Percentiles rank a stretch among this genome's conserved stretches.
Conservation (phyloP, 2,113 vertebrate species). For the Oenanthe oenanthe region DNA sequence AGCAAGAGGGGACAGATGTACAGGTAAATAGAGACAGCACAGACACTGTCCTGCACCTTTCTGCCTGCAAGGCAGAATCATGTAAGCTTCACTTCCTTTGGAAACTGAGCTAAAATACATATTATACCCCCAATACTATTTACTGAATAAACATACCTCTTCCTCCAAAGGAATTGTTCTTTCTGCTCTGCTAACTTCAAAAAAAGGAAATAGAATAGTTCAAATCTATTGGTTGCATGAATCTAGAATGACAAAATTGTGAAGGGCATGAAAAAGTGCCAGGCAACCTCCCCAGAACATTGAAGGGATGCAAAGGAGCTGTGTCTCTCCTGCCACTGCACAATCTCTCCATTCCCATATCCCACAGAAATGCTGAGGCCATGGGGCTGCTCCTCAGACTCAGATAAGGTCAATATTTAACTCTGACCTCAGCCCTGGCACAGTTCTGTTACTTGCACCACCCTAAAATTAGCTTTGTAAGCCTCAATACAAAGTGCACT, state of each 20-base stretch:
- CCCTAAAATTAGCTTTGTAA: neutral
- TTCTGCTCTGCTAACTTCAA: neutral
- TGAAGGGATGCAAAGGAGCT: neutral
- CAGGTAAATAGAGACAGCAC: neutral
- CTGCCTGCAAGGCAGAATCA: neutral
- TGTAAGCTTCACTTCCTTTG: neutral
- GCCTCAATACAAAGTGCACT: neutral
- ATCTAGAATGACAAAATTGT: neutral
- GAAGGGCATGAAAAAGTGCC: neutral
- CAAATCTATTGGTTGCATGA: neutral
- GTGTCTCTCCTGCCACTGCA: neutral
- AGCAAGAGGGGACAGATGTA: neutral
- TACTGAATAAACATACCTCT: neutral
- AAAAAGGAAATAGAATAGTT: neutral
- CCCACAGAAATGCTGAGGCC: neutral
- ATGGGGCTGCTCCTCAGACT: neutral
- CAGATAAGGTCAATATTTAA: neutral
- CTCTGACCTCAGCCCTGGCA: neutral
- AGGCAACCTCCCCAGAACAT: neutral
- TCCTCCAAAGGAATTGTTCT: neutral
- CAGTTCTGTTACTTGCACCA: neutral
- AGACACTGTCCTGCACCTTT: neutral
- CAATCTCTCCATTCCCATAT: neutral
- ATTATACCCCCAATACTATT: neutral
- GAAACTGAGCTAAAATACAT: neutral